Base-by-base conservation (phyloP, 2,888 invertebrate genomes). In the Gymnoscelis rufifasciata region DNA sequence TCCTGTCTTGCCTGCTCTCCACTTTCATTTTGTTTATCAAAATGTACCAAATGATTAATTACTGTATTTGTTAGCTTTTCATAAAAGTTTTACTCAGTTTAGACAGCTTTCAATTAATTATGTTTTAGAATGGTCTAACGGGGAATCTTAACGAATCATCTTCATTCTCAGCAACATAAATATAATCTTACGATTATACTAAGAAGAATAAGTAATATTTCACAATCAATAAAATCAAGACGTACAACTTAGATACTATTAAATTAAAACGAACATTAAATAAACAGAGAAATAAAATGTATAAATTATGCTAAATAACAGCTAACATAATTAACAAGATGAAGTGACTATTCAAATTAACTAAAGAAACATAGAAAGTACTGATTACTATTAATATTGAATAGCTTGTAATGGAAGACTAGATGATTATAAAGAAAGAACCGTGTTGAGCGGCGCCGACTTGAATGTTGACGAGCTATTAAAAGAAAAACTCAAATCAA, bases 351-450 rank as follows among this genome's bases (percentile, higher is more conserved):
- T 66, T 65, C 65, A 70, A 62, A 62, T 48, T 47, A 45, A 47
- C 38, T 40, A 35, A 33, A 39, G 62, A 66, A 55, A 62, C 62
- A 64, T 68, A 71, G 71, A 73, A 75, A 75, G 71, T 73, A 66
- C 69, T 71, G 82, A 81, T 83, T 83, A 83, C 80, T 80, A 84
- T 86, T 83, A 78, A 83, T 83, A 78, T 69, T 74, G 77, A 83
- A 84, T 81, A 78, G 82, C 80, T 74, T 73, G 80, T 84, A 84
- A 83, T 83, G 78, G 82, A 83, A 83, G 83, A 86, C 83, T 83
- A 78, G 83, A 87, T 87, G 84, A 84, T 84, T 86, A 83, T 83
- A 77, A 78, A 84, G 83, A 86, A 78, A 76, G 70, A 74, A 76
- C 75, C 72, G 62, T 73, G 74, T 75, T 76, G 72, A 73, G 67